Evolutionary conservation across 2,888 invertebrate species (phyloP).

Genomic region (Lomographa bimaculata): DNA sequence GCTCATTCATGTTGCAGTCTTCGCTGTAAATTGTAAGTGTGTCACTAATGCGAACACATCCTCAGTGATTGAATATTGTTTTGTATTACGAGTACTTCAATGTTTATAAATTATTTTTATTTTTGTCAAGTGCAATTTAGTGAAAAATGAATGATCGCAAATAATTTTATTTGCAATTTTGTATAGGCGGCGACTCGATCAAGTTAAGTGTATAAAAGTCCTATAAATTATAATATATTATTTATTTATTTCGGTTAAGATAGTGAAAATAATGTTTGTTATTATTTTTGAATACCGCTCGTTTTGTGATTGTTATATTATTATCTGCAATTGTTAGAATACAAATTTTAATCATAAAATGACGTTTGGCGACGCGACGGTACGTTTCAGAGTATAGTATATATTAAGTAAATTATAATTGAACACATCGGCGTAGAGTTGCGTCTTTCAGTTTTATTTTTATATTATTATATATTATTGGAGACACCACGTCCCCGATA

Average conservation of each 20-base stretch:
- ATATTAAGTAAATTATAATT: constrained; percentile 12
- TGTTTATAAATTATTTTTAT: constrained; percentile 16
- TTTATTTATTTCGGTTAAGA: constrained; percentile 6
- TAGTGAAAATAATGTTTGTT: constrained; percentile 1
- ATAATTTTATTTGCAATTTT: constrained; percentile 7
- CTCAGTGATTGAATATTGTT: too few relatives aligned
- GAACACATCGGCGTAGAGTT: constrained; percentile 55
- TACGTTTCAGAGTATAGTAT: constrained; percentile 4
- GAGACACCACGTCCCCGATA: constrained; percentile 51
- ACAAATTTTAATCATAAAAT: too few relatives aligned
- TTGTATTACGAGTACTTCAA: too few relatives aligned
- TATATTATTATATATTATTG: constrained; percentile 61
- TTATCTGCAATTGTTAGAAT: too few relatives aligned
- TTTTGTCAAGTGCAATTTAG: constrained; percentile 20
- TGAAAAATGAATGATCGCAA: constrained; percentile 7
- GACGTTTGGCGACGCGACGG: neutral
- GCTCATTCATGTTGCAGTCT: too few relatives aligned
- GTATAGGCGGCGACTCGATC: constrained; percentile 10
- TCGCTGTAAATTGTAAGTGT: too few relatives aligned
- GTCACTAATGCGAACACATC: too few relatives aligned
- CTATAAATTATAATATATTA: constrained; percentile 10
- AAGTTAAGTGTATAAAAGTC: constrained; percentile 7
- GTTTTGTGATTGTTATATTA: constrained; percentile 1
- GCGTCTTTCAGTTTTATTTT: constrained; percentile 69
- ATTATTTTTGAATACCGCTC: constrained; percentile 7